These are phyloP conservation scores for Pseudomyrmex dendroicus DNA, from an alignment of 1,140 invertebrate genomes.

Conservation along the genomic window DNA sequence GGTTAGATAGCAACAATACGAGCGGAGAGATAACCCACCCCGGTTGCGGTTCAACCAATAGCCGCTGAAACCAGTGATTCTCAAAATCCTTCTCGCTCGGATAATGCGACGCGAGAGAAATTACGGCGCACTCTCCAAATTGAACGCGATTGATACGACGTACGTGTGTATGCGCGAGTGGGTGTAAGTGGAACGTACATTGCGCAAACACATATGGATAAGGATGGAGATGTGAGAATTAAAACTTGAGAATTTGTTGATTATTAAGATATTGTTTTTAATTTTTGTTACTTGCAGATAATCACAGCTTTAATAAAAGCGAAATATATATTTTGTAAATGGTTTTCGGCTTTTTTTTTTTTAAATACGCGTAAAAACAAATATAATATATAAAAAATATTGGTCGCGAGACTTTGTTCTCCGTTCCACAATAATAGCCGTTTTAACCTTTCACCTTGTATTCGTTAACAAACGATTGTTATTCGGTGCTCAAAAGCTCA, in stretches of 20 bases:
- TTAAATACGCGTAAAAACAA: no score
- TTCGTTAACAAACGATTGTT: neutral
- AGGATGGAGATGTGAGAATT: neutral
- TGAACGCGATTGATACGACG: neutral
- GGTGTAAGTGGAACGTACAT: neutral
- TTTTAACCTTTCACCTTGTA: neutral
- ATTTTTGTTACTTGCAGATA: neutral
- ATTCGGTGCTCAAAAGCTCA: neutral
- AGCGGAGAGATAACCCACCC: neutral
- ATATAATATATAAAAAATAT: no score
- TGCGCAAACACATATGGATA: neutral
- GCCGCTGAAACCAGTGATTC: neutral
- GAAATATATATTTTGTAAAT: neutral
- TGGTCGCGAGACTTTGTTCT: no score
- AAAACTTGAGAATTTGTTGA: neutral
- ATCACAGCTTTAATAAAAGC: neutral
- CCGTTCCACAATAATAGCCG: neutral
- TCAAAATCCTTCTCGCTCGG: conserved; percentile 16
- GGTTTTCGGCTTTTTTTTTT: no score
- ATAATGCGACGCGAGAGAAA: neutral
- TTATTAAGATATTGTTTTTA: no score
- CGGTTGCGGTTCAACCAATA: conserved; percentile 9
- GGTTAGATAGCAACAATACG: conserved; percentile 25
- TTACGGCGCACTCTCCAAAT: neutral
- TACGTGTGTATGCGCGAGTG: no score